phyloP scores from a whole-genome alignment of 2,888 invertebrate genomes.

The Lithophane semibrunnea region DNA sequence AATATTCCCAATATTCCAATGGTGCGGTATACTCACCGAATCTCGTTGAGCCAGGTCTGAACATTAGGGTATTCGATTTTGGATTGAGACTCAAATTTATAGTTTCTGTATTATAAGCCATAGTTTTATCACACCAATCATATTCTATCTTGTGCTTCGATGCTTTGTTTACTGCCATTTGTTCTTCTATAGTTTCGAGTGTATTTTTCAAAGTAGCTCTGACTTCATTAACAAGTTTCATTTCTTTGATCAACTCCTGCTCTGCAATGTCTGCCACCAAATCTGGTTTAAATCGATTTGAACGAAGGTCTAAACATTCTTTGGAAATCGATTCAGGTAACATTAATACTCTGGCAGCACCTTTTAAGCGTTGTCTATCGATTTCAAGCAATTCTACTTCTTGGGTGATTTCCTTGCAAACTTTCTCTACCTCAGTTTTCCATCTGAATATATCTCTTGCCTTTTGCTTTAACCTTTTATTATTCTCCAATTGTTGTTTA shows the following conservation, averaged over 20 bases:
- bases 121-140: slow-evolving; percentile 97
- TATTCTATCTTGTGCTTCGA: slow-evolving; percentile 95
- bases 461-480: slow-evolving; percentile 91
- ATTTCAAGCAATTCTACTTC: slow-evolving; percentile 93
- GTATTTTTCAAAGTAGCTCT: slow-evolving; percentile 91
- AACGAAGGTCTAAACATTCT: slow-evolving; percentile 93
- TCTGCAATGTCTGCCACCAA: slow-evolving; percentile 94
- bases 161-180: slow-evolving; percentile 93
- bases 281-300: slow-evolving; percentile 93
- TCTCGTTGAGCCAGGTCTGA: slow-evolving; percentile 95
- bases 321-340: slow-evolving; percentile 94
- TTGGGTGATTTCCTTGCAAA: slow-evolving; percentile 92
- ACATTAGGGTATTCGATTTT: slow-evolving; percentile 93
- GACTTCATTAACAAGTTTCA: slow-evolving; percentile 93
- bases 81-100: slow-evolving; percentile 93
- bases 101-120: slow-evolving; percentile 94
- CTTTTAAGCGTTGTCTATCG: slow-evolving; percentile 92
- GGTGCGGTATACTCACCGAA: slow-evolving; percentile 93
- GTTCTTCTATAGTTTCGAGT: slow-evolving; percentile 92
- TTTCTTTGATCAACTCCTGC: slow-evolving; percentile 94
- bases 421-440: slow-evolving; percentile 94
- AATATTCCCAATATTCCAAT: slow-evolving; percentile 95
- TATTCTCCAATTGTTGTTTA: slow-evolving; percentile 93
- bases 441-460: slow-evolving; percentile 93
- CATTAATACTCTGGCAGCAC: slow-evolving; percentile 92